Base-by-base conservation (phyloP, 2,888 invertebrate species). In the Torymus aiolomorphi region DNA sequence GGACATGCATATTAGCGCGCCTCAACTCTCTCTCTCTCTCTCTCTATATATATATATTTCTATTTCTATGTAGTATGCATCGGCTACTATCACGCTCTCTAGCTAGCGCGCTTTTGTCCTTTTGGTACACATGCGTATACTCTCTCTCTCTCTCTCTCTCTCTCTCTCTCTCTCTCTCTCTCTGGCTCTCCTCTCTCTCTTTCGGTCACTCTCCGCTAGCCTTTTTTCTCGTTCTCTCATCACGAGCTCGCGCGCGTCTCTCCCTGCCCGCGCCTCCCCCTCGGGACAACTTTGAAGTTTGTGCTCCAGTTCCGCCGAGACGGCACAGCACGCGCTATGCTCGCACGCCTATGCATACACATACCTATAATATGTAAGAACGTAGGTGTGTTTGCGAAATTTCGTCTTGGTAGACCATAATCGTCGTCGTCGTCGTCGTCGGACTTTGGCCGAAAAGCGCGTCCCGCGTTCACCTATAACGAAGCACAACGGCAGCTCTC, bases 1-100 rank as follows among this genome's bases (percentile, higher is more conserved):
- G 88, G 89, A 90, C 90, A 90, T 89, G 88, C 88, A 88, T 87
- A 90, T 90, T 90, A 90, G 75, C 76, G 72, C 77, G 77, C 69
- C 78, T 62, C 69, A 51, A 49, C 77, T 65, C 78, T 78, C 80
- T 82, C 78, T 66, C 67, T 66, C 67, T 76, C 81, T 74, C 67
- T 69, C 63, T 71, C 24, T 66, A 24, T 56, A 70, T 61, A 75
- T 24, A 57, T 49, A 24, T 56, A 42, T 73, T 67, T 67, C 49
- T 63, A 59, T 59, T 73, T 75, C n/a, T 31, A 31, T 31, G 5
- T 31, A 31, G 31, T 31, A 31, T 31, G 31, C 31, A 31, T 31
- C 31, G 31, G 31, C 31, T 31, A 31, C 31, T 31, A 31, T 24
- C 70, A 75, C 80, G 80, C 78, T 66, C 18, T 76, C 62, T 16